Evolutionary conservation across 2,113 vertebrate genomes (phyloP), one percentile per base, ranked within the genome.

Genomic region (Labeo rohita): DNA sequence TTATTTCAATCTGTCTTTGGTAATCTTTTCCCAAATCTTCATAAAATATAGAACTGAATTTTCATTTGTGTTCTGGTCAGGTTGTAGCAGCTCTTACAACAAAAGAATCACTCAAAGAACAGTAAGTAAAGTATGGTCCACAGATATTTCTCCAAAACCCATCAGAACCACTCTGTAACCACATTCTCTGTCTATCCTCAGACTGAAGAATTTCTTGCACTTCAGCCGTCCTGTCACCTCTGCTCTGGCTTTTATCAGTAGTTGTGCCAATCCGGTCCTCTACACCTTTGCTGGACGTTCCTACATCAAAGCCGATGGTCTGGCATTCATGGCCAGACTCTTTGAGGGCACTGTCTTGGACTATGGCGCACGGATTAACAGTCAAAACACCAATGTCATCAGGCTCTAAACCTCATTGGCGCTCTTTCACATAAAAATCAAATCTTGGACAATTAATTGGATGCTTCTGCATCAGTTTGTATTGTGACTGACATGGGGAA

Each of bases 171-270:
- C 54, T 28, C 28, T 43, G 43, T 87, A n/a, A 73, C 28, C 45
- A 16, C 23, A 15, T 16, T 34, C 54, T 83, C 16, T 88, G 12
- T 83, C 49, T 81, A 8, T 56, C 43, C 28, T 1, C 89, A 95
- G 95, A 0, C 76, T 95, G 89, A 72, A 88, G 0, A 0, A 10
- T 0, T 90, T 94, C 47, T 47, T 76, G 5, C 0, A 43, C 4
- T 34, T 63, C 3, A 91, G 89, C 50, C 93, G 95, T 0, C 80
- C 89, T 0, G 90, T 95, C 50, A 92, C 93, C 0, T 94, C 95
- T 0, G 83, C 94, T 9, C 72, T 96, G 66, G 94, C 95, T 28
- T 96, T 96, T 90, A 94, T 95, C 85, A 95, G 95, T 89, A 95
- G 95, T 89, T 95, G 93, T 56, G 95, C 93, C 49, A 96, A 96